Base-by-base conservation (phyloP, 2,113 vertebrate species). In the Tupaia tana region DNA sequence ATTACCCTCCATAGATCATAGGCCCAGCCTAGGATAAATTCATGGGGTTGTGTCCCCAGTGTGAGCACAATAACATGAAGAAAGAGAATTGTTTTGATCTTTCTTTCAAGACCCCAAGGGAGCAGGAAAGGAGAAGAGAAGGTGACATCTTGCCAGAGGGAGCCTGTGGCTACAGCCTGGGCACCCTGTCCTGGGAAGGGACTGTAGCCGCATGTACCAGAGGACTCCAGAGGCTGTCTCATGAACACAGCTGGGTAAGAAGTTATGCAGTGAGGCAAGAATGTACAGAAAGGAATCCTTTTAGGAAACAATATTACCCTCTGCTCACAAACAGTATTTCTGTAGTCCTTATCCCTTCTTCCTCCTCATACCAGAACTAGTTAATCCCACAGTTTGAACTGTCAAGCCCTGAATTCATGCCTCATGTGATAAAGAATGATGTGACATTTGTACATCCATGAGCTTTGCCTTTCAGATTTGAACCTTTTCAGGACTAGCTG, bases 121-220 rank as follows among this genome's bases (percentile, higher is more conserved):
- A 75, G 9, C 8, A 27, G 16, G 52, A 52, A 24, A 79, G 1
- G n/a, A 80, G 52, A 71, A 75, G 29, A 8, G 1, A 20, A 82
- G 24, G 34, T 13, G 3, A 58, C 0, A 16, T 1, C 10, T 25
- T 9, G 3, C 16, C 25, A 69, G 34, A 14, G 10, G 71, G 19
- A 78, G 12, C 19, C 29, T 73, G 10, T 54, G 27, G 13, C 34
- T 54, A 2, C 9, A 70, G 11, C 18, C 9, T 27, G 34, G 20
- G 7, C 15, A 59, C 6, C 0, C 1, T 5, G 2, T 27, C 4
- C 12, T 54, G 25, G 54, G 2, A 74, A 70, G n/a, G 22, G 9
- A 86, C 29, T 27, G 14, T 3, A 59, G 31, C 25, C 59, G 10
- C 1, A 58, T 67, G 18, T 22, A 9, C 9, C 16, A 18, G 29